These are phyloP conservation scores for Spilosoma lubricipeda DNA, from an alignment of 2,888 invertebrate genomes.

Conservation along the genomic window DNA sequence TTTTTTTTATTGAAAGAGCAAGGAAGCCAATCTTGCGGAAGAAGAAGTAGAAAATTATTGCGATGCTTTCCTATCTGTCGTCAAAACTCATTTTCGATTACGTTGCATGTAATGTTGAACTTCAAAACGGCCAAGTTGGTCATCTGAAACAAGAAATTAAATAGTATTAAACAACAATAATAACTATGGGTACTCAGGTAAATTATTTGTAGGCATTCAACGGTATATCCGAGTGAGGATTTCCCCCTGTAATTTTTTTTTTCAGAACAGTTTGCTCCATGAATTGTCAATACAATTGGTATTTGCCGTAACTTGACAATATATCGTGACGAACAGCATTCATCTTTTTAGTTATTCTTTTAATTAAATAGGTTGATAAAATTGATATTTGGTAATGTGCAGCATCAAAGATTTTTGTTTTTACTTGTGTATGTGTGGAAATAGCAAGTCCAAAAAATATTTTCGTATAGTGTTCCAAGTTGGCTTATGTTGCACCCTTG, in stretches of 20 bases:
- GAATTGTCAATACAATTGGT: too few species aligned
- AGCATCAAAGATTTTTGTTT: not conserved
- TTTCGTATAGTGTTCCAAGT: not conserved
- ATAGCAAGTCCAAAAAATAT: not conserved
- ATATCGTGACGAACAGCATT: not conserved
- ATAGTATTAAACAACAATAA: not conserved
- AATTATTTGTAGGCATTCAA: not conserved
- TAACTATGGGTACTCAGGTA: not conserved
- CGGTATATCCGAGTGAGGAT: too few species aligned
- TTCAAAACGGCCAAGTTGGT: conserved; percentile 19
- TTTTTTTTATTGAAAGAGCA: conserved; percentile 27
- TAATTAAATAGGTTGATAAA: not conserved
- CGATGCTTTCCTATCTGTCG: conserved; percentile 64
- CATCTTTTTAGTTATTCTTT: not conserved
- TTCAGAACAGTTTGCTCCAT: not conserved
- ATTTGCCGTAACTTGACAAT: not conserved
- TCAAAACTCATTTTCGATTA: conserved; percentile 66
- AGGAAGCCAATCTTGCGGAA: conserved; percentile 56
- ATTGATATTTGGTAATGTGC: not conserved
- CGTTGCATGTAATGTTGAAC: conserved; percentile 70
- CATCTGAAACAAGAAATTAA: conserved; percentile 67
- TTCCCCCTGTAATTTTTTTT: not conserved
- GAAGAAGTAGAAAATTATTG: conserved; percentile 51
- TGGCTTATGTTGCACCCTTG: not conserved
- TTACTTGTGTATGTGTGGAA: not conserved